phyloP scores from a whole-genome alignment of 2,888 invertebrate species.

The Dynastes maya region DNA sequence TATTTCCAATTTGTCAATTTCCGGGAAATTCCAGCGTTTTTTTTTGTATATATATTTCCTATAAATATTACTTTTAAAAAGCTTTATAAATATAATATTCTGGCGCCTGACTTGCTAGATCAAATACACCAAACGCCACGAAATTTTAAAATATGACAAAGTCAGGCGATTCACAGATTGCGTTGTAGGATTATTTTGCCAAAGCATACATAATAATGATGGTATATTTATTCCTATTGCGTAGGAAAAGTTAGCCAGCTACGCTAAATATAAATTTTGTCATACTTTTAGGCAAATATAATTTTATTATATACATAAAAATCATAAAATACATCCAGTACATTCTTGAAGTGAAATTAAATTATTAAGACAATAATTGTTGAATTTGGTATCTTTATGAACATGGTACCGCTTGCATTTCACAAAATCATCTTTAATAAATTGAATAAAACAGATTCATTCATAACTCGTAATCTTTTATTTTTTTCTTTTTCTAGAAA shows the following conservation, averaged over 20 bases:
- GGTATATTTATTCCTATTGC: conserved; percentile 7
- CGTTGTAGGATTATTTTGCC: not conserved
- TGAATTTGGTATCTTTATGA: too few relatives aligned
- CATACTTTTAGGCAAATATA: not conserved
- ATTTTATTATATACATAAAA: not conserved
- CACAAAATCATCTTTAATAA: too few relatives aligned
- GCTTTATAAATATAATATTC: not conserved
- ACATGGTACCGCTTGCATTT: too few relatives aligned
- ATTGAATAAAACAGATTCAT: too few relatives aligned
- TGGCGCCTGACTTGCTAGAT: not conserved
- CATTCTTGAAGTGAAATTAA: not conserved
- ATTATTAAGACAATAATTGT: too few relatives aligned
- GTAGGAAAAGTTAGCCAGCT: conserved; percentile 14
- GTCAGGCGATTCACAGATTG: not conserved
- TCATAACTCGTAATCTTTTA: too few relatives aligned
- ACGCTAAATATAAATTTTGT: not conserved
- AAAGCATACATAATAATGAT: conserved; percentile 9
- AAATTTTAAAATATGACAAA: conserved; percentile 2
- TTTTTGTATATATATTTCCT: not conserved
- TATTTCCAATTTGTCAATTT: not conserved
- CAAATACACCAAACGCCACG: not conserved
- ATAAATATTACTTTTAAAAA: not conserved
- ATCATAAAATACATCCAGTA: not conserved
- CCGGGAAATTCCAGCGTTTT: not conserved
- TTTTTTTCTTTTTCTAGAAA: too few relatives aligned